Evolutionary conservation across 1,140 invertebrate species (phyloP).

Genomic region (Centruroides sculpturatus): DNA sequence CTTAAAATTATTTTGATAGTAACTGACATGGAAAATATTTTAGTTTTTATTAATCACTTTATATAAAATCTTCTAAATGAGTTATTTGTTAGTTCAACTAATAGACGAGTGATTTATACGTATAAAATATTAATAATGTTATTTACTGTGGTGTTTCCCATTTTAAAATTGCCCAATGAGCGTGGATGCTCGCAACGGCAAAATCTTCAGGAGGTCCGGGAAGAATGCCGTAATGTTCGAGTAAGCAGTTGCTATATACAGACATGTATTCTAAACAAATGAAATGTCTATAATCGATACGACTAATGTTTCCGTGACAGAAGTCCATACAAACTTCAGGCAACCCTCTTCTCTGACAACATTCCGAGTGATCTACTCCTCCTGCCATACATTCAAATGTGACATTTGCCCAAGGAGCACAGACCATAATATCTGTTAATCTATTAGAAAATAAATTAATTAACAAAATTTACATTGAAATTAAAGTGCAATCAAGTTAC

Average conservation of each 20-base stretch:
- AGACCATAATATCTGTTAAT: conserved; percentile 55
- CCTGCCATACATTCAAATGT: conserved; percentile 60
- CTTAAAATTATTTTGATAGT: not conserved
- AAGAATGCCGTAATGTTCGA: conserved; percentile 66
- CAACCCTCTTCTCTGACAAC: conserved; percentile 55
- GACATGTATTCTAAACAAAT: conserved; percentile 65
- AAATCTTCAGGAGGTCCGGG: conserved; percentile 49
- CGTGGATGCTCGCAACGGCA: conserved; percentile 51
- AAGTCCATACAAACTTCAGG: conserved; percentile 48
- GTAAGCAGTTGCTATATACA: conserved; percentile 57
- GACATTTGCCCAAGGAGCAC: conserved; percentile 61
- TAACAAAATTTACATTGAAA: not conserved
- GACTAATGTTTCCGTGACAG: conserved; percentile 51
- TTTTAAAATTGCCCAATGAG: conserved; percentile 56
- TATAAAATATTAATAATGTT: not conserved
- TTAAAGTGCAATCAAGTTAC: not conserved
- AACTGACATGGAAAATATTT: not conserved
- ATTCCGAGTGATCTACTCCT: conserved; percentile 43
- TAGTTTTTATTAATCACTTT: not conserved
- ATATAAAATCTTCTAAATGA: not conserved
- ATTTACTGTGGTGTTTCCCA: conserved; percentile 48
- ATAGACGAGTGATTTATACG: not conserved
- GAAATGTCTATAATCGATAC: conserved; percentile 48
- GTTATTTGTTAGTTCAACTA: not conserved
- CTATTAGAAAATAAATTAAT: no score